Percentiles rank a stretch among this genome's conserved stretches.
These are phyloP conservation scores for Seira sanloemensis DNA, from an alignment of 2,888 invertebrate genomes.

Conservation along the genomic window DNA sequence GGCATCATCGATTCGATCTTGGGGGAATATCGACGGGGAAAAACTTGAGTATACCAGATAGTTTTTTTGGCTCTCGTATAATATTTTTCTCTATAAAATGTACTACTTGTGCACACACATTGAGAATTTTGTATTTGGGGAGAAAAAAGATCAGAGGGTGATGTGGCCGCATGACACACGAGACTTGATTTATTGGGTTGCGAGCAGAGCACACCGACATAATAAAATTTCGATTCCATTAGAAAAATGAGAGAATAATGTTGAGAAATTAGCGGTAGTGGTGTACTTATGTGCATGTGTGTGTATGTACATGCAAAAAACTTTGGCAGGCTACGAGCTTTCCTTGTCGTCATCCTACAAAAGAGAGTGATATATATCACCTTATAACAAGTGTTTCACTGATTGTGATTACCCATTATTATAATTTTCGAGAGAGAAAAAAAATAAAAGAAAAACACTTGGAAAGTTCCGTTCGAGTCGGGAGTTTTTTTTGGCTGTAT, in stretches of 20 bases:
- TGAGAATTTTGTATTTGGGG: background rate
- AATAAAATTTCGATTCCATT: conserved; percentile 59
- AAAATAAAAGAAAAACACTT: background rate
- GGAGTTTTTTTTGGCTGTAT: conserved; percentile 21
- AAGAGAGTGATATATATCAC: background rate
- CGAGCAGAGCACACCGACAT: conserved; percentile 37
- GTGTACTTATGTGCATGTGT: too few relatives aligned
- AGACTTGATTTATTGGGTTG: conserved; percentile 61
- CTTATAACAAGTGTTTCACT: background rate
- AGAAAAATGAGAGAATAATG: conserved; percentile 62
- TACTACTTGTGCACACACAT: conserved; percentile 18
- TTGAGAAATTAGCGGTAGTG: conserved; percentile 62
- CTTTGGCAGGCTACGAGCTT: background rate
- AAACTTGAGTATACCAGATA: background rate
- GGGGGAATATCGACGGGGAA: background rate
- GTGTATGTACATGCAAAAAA: background rate
- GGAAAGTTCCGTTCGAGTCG: background rate
- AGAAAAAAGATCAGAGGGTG: conserved; percentile 38
- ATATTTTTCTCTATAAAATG: background rate
- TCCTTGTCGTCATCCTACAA: background rate
- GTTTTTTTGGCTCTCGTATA: background rate
- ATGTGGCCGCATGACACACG: conserved; percentile 52
- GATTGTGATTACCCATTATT: conserved; percentile 27
- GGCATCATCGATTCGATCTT: background rate
- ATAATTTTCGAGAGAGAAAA: background rate